phyloP scores from a whole-genome alignment of 2,797 vertebrate genomes.

The Hozukius guyotensis region DNA sequence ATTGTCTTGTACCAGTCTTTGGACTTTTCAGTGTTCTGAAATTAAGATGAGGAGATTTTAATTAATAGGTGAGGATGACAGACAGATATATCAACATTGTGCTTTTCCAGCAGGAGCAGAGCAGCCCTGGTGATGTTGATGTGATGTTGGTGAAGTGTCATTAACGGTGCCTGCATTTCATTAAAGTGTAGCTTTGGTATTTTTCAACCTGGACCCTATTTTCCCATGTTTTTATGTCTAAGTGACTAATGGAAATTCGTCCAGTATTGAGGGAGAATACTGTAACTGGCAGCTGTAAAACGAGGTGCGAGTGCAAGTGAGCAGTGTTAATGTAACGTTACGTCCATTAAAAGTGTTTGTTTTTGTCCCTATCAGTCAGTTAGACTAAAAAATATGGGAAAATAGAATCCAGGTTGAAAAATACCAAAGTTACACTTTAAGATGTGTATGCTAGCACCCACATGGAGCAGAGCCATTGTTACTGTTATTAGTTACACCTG shows the following conservation, averaged over 20 bases:
- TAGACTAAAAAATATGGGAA: not conserved
- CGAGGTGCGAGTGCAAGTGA: no score
- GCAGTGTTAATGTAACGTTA: no score
- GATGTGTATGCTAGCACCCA: not conserved
- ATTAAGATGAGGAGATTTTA: not conserved
- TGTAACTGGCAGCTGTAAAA: no score
- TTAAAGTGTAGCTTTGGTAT: not conserved
- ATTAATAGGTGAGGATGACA: not conserved
- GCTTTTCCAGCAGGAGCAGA: not conserved
- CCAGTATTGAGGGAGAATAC: no score
- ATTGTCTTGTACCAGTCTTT: conserved; percentile 99
- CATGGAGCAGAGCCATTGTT: not conserved
- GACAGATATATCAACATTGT: not conserved
- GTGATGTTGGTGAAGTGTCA: no score
- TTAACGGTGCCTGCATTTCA: not conserved
- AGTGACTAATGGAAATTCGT: no score
- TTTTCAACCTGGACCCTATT: no score
- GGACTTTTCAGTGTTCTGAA: conserved; percentile 95
- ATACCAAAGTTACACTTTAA: not conserved
- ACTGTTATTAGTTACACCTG: not conserved
- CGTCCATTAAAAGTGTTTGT: no score
- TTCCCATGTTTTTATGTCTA: no score
- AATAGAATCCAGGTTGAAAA: not conserved
- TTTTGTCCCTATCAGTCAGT: not conserved
- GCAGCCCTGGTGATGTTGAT: not conserved